Evolutionary conservation across 2,113 vertebrate species (phyloP), one percentile per base, ranked within the genome.

Genomic region (Poecile atricapillus): DNA sequence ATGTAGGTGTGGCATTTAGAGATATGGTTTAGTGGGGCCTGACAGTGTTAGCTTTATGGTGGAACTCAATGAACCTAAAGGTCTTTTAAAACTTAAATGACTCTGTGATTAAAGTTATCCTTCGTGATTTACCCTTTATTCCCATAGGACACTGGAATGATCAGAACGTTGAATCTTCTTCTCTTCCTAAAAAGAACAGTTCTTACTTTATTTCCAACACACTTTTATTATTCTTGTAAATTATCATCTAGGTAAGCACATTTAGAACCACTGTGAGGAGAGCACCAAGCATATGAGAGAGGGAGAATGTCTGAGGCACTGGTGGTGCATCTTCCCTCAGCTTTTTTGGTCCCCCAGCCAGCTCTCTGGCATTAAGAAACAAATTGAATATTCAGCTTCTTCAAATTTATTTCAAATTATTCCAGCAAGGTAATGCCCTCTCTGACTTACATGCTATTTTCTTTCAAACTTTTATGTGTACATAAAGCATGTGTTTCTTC

Each of bases 31-130:
- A 59, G 49, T 20, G 46, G 22, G 8, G 27, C 35, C 22, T 87
- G 37, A 19, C 43, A 65, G 8, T 0, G 0, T 17, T 81, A 25
- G 2, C 5, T 77, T 80, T 44, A 52, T 10, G 1, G 22, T 55
- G 52, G 43, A 46, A 65, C 21, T 77, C 4, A 1, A 35, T 64
- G 27, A 89, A n/a, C 39, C 76, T 67, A 41, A 64, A 31, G 23
- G 7, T 52, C 35, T 95, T 93, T 69, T 69, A 31, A 41, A 74
- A 33, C 4, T 17, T 52, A 35, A 70, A 78, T 47, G 5, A 68
- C 69, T 91, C 35, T 31, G 11, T 35, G 9, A 43, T 78, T 85
- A 46, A 89, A 74, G 7, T 62, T 83, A 83, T 62, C 5, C 63
- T 83, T 83, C 2, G 0, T 56, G 18, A 71, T 73, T 83, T 88